A percentile compares a stretch with the other conserved stretches of the same genome.
phyloP scores from a whole-genome alignment of 35 echinoderm and acorn worm genomes.

The Heliocidaris erythrogramma region DNA sequence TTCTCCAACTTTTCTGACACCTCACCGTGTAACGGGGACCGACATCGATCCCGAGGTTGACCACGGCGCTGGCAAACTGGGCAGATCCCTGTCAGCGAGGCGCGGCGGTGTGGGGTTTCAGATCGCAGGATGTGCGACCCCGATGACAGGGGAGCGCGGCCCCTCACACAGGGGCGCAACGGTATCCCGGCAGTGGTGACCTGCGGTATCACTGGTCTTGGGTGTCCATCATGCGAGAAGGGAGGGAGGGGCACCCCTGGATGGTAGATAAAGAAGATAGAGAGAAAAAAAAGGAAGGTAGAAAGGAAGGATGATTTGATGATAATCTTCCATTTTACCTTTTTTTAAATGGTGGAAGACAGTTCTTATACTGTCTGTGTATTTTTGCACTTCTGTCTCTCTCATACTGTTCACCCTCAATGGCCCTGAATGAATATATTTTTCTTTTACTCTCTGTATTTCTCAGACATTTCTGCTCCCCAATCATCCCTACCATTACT shows the following conservation, averaged over 20 bases:
- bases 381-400: neutral
- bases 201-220: conserved; percentile 15
- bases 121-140: neutral
- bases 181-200: neutral
- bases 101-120: neutral
- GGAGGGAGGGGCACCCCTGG: conserved; percentile 40
- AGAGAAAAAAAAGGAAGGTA: neutral
- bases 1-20: neutral
- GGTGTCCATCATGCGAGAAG: conserved; percentile 6
- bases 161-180: conserved; percentile 34
- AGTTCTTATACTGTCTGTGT: too few relatives aligned
- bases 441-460: neutral
- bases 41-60: neutral
- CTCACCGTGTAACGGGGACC: neutral
- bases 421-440: neutral
- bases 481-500: neutral
- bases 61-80: conserved; percentile 5
- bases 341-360: neutral
- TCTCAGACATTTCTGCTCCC: neutral
- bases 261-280: neutral
- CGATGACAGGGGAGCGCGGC: conserved; percentile 27
- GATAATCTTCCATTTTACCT: neutral
- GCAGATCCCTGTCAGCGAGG: conserved; percentile 38
- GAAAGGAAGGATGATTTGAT: neutral
- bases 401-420: neutral